phyloP scores from a whole-genome alignment of 2,888 invertebrate species.

The Liopterus haemorrhoidalis region DNA sequence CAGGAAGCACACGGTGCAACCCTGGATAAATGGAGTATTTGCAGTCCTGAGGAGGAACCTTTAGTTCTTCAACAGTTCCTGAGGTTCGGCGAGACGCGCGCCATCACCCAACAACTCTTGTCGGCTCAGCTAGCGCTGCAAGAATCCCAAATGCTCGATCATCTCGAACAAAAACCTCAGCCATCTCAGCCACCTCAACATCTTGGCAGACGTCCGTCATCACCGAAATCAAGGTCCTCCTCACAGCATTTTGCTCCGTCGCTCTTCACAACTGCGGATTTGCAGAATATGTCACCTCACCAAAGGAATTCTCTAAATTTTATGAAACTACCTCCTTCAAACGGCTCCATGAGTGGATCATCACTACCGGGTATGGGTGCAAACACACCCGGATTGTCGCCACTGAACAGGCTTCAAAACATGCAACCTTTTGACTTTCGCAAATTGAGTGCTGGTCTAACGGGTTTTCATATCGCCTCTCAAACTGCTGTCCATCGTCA shows the following conservation, averaged over 20 bases:
- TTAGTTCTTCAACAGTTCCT: slow-evolving; percentile 88
- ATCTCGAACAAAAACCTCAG: slow-evolving; percentile 47
- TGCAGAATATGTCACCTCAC: slow-evolving; percentile 48
- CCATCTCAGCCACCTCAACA: slow-evolving; percentile 37
- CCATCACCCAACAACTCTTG: slow-evolving; percentile 65
- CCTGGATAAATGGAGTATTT: slow-evolving; percentile 84
- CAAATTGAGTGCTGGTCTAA: slow-evolving; percentile 61
- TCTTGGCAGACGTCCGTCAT: slow-evolving; percentile 60
- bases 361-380: slow-evolving; percentile 56
- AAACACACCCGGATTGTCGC: slow-evolving; percentile 63
- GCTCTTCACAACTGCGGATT: slow-evolving; percentile 42
- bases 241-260: slow-evolving; percentile 51
- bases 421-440: slow-evolving; percentile 95
- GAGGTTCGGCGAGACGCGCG: slow-evolving; percentile 82
- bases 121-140: slow-evolving; percentile 56
- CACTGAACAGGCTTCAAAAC: slow-evolving; percentile 82
- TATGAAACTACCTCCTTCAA: slow-evolving; percentile 46
- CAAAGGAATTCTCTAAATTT: slow-evolving; percentile 47
- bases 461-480: slow-evolving; percentile 53
- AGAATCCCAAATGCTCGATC: slow-evolving; percentile 52
- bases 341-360: slow-evolving; percentile 54
- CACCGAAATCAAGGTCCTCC: slow-evolving; percentile 62
- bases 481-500: slow-evolving; percentile 41
- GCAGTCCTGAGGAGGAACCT: slow-evolving; percentile 82
- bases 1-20: slow-evolving; percentile 78